phyloP scores from a whole-genome alignment of 2,113 vertebrate species.

The Triplophysa dalaica region DNA sequence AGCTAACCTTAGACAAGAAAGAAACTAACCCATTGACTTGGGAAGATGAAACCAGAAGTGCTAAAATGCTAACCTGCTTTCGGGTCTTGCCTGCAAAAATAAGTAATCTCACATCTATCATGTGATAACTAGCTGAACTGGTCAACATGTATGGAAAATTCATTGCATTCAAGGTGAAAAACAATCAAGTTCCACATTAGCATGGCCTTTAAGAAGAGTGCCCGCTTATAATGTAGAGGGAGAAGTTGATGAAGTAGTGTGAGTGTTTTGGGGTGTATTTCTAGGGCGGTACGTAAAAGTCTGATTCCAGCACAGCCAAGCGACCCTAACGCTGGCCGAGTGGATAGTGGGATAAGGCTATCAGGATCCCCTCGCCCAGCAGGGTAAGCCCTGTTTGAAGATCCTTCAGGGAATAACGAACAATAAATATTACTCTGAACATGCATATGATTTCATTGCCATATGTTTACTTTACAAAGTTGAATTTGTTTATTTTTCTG shows the following conservation, averaged over 20 bases:
- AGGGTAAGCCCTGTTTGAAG: conserved; percentile 76
- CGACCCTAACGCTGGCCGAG: conserved; percentile 79
- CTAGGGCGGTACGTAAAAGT: conserved; percentile 91
- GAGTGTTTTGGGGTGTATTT: conserved; percentile 57
- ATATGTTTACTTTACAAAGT: not conserved
- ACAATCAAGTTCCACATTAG: no score
- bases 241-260: not conserved
- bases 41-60: no score
- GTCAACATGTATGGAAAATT: no score
- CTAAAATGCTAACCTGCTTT: no score
- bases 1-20: no score
- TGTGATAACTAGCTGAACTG: no score
- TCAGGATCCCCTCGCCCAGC: conserved; percentile 90
- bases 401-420: not conserved
- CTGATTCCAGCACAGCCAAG: conserved; percentile 88
- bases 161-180: no score
- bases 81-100: no score
- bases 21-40: no score
- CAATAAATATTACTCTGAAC: not conserved
- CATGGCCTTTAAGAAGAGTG: no score
- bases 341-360: conserved; percentile 82
- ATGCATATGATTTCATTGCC: not conserved
- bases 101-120: no score
- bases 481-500: not conserved
- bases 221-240: not conserved